Evolutionary conservation across 2,113 vertebrate genomes (phyloP), one percentile per base, ranked within the genome.

Genomic region (Rhabdomys dilectus): DNA sequence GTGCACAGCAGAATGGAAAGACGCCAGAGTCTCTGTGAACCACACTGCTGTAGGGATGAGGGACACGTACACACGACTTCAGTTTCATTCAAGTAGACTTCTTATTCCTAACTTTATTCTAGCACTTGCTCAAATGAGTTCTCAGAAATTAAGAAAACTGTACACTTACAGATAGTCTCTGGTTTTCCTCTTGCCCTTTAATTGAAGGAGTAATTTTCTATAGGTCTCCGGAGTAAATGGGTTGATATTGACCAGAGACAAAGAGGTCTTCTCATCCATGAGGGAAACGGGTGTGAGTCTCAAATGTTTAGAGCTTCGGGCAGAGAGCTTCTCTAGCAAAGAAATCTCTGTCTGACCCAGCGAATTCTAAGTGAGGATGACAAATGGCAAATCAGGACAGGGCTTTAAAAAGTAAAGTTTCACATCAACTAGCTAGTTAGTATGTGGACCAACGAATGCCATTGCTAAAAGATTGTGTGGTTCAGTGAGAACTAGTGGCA

Each of bases 141-240:
- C 42, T 91, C 81, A 84, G 73, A 94, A 80, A 60, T 24, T 29
- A 34, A 88, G 78, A 39, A 21, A 42, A 19, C 5, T 34, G 56
- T 1, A 66, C 66, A 98, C 98, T 98, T 97, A 99, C 98, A 87
- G 48, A 94, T 99, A 97, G 98, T 97, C 97, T 98, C 96, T 96
- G 36, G 90, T 97, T 97, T 98, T 99, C 97, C 98, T 98, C 97
- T 99, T 99, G 97, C 98, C 97, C 0, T 82, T 97, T 29, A 97
- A 94, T 45, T 97, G 97, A 64, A 98, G 96, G 42, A 98, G 84
- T 93, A 97, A 96, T 91, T 98, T 98, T 62, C 98, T 97, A 12
- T 99, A 99, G 0, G 99, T 99, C 75, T 99, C 99, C 0, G 99
- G 99, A 13, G 99, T 99, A 93, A 99, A 99, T 42, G 99, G 99